Conservation (phyloP, 2,888 invertebrate species). For the Amphipoea oculea region DNA sequence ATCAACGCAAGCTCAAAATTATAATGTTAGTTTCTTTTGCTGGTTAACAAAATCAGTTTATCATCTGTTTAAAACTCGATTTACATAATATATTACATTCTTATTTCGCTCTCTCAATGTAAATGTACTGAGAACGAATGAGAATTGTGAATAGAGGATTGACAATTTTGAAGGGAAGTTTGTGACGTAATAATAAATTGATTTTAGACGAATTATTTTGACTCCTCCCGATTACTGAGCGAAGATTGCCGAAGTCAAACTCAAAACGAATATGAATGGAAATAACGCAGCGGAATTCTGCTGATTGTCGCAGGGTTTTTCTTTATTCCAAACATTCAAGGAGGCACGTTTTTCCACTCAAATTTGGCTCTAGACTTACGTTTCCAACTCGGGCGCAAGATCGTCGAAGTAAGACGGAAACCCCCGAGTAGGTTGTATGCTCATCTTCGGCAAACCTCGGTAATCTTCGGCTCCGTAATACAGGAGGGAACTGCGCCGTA, state of each 20-base stretch:
- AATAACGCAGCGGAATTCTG: background rate
- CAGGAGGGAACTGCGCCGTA: constrained; percentile 21
- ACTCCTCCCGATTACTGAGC: background rate
- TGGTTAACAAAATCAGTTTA: constrained; percentile 42
- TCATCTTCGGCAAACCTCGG: constrained; percentile 33
- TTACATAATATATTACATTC: constrained; percentile 40
- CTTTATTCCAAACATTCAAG: background rate
- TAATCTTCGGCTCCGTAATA: constrained; percentile 21
- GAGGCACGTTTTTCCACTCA: background rate
- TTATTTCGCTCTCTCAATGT: constrained; percentile 46
- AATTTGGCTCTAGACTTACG: background rate
- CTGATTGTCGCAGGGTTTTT: background rate
- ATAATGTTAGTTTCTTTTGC: constrained; percentile 31
- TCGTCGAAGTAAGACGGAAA: background rate
- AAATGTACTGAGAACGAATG: constrained; percentile 43
- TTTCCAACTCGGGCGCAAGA: constrained; percentile 6
- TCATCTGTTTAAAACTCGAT: constrained; percentile 26
- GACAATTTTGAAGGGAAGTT: constrained; percentile 27
- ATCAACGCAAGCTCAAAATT: constrained; percentile 57
- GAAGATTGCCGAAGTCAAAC: constrained; percentile 21
- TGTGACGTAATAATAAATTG: constrained; percentile 57
- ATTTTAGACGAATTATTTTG: constrained; percentile 53
- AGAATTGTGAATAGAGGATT: constrained; percentile 42
- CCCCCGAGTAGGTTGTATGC: constrained; percentile 8
- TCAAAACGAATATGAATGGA: background rate